Percentiles rank a stretch among this genome's conserved stretches.
phyloP scores from a whole-genome alignment of 2,113 vertebrate genomes.

The Microcebus griseorufus region DNA sequence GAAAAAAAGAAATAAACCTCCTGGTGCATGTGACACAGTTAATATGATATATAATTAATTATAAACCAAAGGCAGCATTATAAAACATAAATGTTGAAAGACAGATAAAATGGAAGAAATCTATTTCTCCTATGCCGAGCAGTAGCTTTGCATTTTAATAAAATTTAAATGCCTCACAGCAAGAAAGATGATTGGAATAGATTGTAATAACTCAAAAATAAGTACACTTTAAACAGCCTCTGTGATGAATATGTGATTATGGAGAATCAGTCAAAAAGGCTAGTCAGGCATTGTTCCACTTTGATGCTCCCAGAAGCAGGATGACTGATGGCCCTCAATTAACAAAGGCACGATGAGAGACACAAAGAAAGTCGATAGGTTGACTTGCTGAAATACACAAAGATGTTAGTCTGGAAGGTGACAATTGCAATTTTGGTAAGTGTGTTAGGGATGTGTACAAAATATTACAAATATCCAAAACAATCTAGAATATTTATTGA shows the following conservation, averaged over 20 bases:
- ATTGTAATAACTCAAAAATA: slow-evolving; percentile 75
- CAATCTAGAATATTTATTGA: neutral
- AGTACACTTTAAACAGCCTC: slow-evolving; percentile 66
- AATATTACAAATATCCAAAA: neutral
- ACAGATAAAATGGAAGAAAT: slow-evolving; percentile 79
- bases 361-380: neutral
- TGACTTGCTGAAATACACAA: slow-evolving; percentile 36
- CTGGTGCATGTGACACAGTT: slow-evolving; percentile 22
- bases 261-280: neutral
- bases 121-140: slow-evolving; percentile 58
- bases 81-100: slow-evolving; percentile 77
- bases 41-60: slow-evolving; percentile 68
- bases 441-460: neutral
- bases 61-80: slow-evolving; percentile 69
- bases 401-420: neutral
- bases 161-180: slow-evolving; percentile 69
- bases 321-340: neutral
- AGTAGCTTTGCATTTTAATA: slow-evolving; percentile 73
- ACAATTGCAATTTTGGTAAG: neutral
- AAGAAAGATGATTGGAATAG: slow-evolving; percentile 74
- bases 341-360: slow-evolving; percentile 1
- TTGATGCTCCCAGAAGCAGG: neutral
- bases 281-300: slow-evolving; percentile 55
- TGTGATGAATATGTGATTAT: slow-evolving; percentile 50
- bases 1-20: slow-evolving; percentile 29